These are phyloP conservation scores for Oreochromis spilurus DNA, from an alignment of 2,113 vertebrate species.

Conservation along the genomic window DNA sequence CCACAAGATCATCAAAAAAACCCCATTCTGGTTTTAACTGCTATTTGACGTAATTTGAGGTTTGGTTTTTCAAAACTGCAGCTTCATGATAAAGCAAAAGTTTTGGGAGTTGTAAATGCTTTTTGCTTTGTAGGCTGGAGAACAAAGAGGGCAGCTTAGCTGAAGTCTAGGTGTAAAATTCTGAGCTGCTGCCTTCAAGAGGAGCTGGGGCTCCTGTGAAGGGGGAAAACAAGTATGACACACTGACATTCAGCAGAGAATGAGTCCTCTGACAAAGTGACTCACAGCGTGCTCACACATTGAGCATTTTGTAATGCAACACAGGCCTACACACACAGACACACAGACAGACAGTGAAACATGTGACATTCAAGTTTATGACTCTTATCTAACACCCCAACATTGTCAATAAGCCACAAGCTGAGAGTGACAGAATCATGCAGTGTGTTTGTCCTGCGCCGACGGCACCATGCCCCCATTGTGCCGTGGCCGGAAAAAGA, in stretches of 20 bases:
- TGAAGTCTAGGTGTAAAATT: not conserved
- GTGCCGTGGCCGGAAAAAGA: conserved; percentile 47
- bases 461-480: conserved; percentile 61
- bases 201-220: conserved; percentile 4
- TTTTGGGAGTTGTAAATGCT: not conserved
- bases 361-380: conserved; percentile 44
- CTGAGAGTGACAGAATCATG: conserved; percentile 25
- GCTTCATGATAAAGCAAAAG: not conserved
- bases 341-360: conserved; percentile 18
- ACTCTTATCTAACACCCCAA: conserved; percentile 41
- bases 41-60: not conserved
- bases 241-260: conserved; percentile 45
- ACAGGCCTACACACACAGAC: conserved; percentile 1
- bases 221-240: conserved; percentile 13
- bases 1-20: no score
- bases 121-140: not conserved
- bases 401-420: conserved; percentile 20
- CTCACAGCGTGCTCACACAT: conserved; percentile 39
- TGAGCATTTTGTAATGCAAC: conserved; percentile 20
- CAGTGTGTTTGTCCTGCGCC: conserved; percentile 28
- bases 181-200: not conserved
- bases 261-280: conserved; percentile 40
- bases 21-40: fast-evolving
- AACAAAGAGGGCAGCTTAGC: not conserved
- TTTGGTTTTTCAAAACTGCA: not conserved